phyloP scores from a whole-genome alignment of 2,113 vertebrate genomes.

The Pangasianodon hypophthalmus region DNA sequence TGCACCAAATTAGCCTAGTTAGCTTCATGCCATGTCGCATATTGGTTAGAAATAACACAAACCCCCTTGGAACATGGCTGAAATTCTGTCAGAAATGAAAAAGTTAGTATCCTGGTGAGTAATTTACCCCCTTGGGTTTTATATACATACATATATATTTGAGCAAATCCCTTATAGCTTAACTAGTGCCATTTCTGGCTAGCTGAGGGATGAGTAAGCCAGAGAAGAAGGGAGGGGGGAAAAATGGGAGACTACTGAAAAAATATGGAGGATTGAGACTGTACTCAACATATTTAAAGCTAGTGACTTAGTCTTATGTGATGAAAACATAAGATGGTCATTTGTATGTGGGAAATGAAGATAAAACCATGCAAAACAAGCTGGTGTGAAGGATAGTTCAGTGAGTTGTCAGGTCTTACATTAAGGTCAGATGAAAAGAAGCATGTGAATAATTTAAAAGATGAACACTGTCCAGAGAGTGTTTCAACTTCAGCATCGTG shows the following conservation, averaged over 20 bases:
- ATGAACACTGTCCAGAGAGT: conserved; percentile 27
- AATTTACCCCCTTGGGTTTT: not conserved
- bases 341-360: not conserved
- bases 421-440: conserved; percentile 28
- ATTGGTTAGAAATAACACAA: not conserved
- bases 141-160: not conserved
- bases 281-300: not conserved
- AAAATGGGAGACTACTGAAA: not conserved
- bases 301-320: not conserved
- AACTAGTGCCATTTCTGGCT: conserved; percentile 10
- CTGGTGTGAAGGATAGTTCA: not conserved
- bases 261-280: conserved; percentile 19
- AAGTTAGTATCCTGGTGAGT: not conserved
- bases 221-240: conserved; percentile 9
- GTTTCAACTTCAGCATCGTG: not conserved
- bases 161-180: not conserved
- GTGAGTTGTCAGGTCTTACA: conserved; percentile 34
- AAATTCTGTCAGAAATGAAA: not conserved
- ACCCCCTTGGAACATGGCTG: not conserved
- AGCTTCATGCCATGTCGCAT: conserved; percentile 3
- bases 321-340: not conserved
- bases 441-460: conserved; percentile 49
- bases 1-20: conserved; percentile 20
- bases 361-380: not conserved
- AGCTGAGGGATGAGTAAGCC: conserved; percentile 38